phyloP scores from a whole-genome alignment of 2,113 vertebrate species.

The Empidonax traillii region DNA sequence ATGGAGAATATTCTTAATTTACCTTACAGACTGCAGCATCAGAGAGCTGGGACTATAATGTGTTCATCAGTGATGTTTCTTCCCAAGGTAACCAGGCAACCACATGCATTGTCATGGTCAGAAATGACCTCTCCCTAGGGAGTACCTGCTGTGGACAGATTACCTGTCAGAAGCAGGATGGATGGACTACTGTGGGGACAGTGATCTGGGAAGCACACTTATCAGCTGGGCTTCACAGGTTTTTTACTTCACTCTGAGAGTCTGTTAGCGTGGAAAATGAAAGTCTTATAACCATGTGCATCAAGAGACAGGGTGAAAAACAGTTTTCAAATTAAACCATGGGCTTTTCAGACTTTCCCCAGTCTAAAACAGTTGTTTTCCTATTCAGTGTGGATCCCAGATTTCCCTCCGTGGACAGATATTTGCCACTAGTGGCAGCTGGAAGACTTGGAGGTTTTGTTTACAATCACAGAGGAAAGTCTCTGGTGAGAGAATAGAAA shows the following conservation, averaged over 20 bases:
- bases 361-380: neutral
- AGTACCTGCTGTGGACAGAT: neutral
- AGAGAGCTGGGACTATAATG: neutral
- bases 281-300: neutral
- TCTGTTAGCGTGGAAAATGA: neutral
- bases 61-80: neutral
- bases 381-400: neutral
- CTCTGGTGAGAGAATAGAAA: neutral
- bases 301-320: neutral
- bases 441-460: neutral
- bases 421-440: neutral
- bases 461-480: neutral
- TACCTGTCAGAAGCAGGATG: neutral
- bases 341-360: neutral
- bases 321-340: neutral
- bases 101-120: neutral
- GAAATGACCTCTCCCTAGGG: neutral
- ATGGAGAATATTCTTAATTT: neutral
- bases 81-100: neutral
- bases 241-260: neutral
- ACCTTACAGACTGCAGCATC: neutral
- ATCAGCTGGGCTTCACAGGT: neutral
- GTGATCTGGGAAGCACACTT: neutral
- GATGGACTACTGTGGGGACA: accelerated
- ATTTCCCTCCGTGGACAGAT: neutral